Evolutionary conservation across 2,888 invertebrate species (phyloP), one percentile per base, ranked within the genome.

Genomic region (Caenorhabditis doughertyi): DNA sequence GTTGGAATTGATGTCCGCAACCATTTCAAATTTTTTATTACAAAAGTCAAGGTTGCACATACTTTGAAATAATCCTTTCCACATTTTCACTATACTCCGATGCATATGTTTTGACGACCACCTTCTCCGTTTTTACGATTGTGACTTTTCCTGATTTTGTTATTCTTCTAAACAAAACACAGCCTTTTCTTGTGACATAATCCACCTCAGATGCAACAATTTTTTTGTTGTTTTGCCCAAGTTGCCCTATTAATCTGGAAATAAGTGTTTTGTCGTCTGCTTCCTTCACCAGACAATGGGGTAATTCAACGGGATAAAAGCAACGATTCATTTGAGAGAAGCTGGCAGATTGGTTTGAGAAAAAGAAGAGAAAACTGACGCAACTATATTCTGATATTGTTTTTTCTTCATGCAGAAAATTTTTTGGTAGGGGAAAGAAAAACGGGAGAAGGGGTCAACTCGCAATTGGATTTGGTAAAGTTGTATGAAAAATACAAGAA

Each of bases 241-340:
- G 16, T 21, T 51, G 62, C 53, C 60, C 62, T 53, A 25, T 53
- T 77, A 77, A 77, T 77, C 77, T 77, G 53, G 62, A 77, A 77
- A 77, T 68, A 25, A 65, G 65, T 77, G 68, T 39, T 56, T 56
- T 23, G 16, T 39, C 23, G 16, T 47, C 51, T 29, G 35, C 27
- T 29, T 55, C 55, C 23, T 42, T 3, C 18, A 16, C n/a, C 47
- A 71, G 25, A 58, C 71, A 58, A 51, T 65, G 39, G 18, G 29
- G 35, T 35, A n/a, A 27, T 60, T 27, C 27, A 70, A 42, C 23
- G 42, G n/a, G 39, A 39, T 42, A 60, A 56, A 56, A 67, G 58
- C 67, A 39, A 68, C 39, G 56, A 65, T 74, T 74, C 49, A 76
- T 76, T 67, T 35, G 42, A 44, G n/a, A 60, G 42, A 60, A 68